phyloP scores from a whole-genome alignment of 2,797 vertebrate genomes.

The Sphaeramia orbicularis region DNA sequence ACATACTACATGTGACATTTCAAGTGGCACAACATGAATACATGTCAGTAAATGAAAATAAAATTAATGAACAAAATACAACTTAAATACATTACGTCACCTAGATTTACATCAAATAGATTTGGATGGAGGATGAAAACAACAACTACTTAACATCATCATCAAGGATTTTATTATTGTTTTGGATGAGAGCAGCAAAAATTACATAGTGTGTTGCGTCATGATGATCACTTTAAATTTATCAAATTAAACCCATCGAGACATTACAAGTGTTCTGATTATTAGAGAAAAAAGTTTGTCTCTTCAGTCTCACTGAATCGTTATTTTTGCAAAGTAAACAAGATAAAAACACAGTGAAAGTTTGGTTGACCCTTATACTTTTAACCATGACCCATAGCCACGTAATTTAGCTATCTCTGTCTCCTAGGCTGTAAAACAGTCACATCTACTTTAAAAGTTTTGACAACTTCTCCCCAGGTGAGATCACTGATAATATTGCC shows the following conservation, averaged over 20 bases:
- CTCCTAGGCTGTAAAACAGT: constrained; percentile 31
- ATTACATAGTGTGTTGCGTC: no score
- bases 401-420: constrained; percentile 13
- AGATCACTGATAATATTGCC: constrained; percentile 50
- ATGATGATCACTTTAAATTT: no score
- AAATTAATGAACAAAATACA: no score
- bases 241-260: constrained; percentile 35
- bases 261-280: constrained; percentile 17
- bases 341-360: background rate
- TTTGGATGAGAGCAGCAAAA: no score
- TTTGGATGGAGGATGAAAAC: no score
- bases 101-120: no score
- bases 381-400: constrained; percentile 14
- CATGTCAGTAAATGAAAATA: no score
- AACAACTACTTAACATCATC: no score
- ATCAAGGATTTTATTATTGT: no score
- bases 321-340: constrained; percentile 15
- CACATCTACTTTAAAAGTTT: constrained; percentile 55
- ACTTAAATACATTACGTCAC: no score
- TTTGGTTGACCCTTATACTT: constrained; percentile 8
- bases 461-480: constrained; percentile 66
- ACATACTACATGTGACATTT: no score
- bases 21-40: no score
- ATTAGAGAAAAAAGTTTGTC: constrained; percentile 28
- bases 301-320: constrained; percentile 2